Evolutionary conservation across 2,888 invertebrate species (phyloP), one percentile per base, ranked within the genome.

Genomic region (Pharmacophagus antenor): DNA sequence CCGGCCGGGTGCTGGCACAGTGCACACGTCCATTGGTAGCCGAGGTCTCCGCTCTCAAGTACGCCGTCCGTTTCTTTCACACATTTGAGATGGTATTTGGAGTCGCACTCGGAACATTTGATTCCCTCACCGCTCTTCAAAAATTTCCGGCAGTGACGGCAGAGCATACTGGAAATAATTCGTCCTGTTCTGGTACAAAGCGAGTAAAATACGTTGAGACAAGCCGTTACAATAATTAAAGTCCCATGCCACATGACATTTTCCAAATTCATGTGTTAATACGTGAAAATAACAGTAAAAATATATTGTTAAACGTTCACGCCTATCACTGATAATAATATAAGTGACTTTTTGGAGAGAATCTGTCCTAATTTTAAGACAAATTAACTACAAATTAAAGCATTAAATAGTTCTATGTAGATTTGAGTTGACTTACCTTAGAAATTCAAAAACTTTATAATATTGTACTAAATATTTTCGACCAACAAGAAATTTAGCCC

Each of bases 1-100:
- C 64, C 64, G 2, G 73, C 69, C 1, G 72, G 68, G 51, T 70
- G 74, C 37, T 80, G 77, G 62, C 86, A 87, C 0, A 76, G 67
- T 1, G 80, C 78, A 62, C 86, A 86, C 50, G 72, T 75, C 84
- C 85, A 84, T 46, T 76, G 77, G 47, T 72, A 74, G 1, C 70
- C 73, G n/a, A 69, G 73, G 56, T 84, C 84, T 1, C 82, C 82
- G 37, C 70, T 62, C 17, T 77, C 78, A 0, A 68, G 66, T 6
- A 67, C 27, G 12, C 74, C 72, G 22, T 72, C 74, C 0, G 60
- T 54, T 15, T 71, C 73, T 25, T 63, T 64, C 21, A 66, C 65
- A 63, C 82, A 80, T 46, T 71, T 72, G 56, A 67, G 18, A 61
- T 79, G 77, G 58, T 65, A 77, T 37, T 72, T 71, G 0, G 80